Evolutionary conservation across 2,113 vertebrate species (phyloP).

Genomic region (Salvelinus fontinalis): DNA sequence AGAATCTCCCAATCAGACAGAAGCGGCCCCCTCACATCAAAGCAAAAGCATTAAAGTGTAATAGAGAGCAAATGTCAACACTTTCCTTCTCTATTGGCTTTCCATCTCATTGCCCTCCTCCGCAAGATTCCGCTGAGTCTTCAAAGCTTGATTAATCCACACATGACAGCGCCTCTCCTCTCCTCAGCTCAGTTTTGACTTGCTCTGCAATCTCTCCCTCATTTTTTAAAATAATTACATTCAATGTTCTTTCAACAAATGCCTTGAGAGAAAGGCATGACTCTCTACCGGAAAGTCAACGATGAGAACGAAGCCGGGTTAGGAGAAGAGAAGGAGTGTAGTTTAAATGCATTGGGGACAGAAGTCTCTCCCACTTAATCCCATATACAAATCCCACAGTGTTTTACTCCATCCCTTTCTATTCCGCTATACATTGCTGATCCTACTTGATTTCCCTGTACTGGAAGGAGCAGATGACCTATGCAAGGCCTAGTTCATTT

Average conservation of each 20-base stretch:
- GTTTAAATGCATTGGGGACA: neutral
- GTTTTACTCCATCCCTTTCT: neutral
- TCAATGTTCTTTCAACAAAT: conserved; percentile 39
- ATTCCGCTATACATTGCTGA: neutral
- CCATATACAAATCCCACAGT: conserved; percentile 6
- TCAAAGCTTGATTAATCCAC: conserved; percentile 57
- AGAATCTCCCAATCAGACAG: conserved; percentile 12
- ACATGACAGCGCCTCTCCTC: conserved; percentile 30
- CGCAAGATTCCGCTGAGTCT: conserved; percentile 46
- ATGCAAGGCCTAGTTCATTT: conserved; percentile 2
- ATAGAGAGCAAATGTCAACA: conserved; percentile 54
- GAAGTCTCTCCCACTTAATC: conserved; percentile 17
- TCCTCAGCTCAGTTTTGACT: neutral
- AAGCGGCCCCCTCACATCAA: conserved; percentile 18
- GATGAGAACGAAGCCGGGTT: conserved; percentile 10
- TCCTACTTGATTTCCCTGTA: neutral
- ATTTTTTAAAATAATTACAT: conserved; percentile 53
- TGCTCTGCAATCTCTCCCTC: conserved; percentile 22
- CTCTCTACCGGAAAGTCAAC: conserved; percentile 34
- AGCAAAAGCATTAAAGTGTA: conserved; percentile 47
- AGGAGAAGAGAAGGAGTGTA: neutral
- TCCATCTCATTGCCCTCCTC: conserved; percentile 41
- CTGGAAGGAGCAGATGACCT: conserved; percentile 5
- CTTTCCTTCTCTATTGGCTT: conserved; percentile 45
- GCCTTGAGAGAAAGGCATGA: conserved; percentile 27